Percentiles rank a stretch among this genome's conserved stretches.
Conservation (phyloP, 2,888 invertebrate genomes). For the Colostygia pectinataria region DNA sequence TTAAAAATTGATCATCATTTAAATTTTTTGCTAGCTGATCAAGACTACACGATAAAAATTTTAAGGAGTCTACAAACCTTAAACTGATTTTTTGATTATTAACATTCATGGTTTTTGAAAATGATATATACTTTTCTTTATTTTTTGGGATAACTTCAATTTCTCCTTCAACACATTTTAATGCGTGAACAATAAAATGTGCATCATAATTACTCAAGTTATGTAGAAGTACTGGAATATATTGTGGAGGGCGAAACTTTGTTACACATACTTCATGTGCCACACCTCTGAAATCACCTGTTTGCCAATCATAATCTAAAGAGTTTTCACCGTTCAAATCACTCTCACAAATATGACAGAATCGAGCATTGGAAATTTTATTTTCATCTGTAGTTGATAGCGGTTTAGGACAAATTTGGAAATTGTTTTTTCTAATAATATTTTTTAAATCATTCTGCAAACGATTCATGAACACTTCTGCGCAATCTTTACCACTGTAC, state of each 20-base stretch:
- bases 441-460: too few species aligned
- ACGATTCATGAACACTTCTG: slow-evolving; percentile 33
- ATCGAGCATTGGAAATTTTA: background rate
- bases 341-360: slow-evolving; percentile 25
- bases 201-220: slow-evolving; percentile 39
- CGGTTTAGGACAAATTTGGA: too few species aligned
- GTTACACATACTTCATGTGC: slow-evolving; percentile 36
- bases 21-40: slow-evolving; percentile 20
- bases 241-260: slow-evolving; percentile 27
- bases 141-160: slow-evolving; percentile 34
- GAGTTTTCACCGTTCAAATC: too few species aligned
- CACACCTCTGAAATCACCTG: slow-evolving; percentile 37
- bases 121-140: slow-evolving; percentile 46
- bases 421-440: too few species aligned
- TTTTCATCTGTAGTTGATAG: too few species aligned
- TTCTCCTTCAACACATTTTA: too few species aligned
- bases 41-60: slow-evolving; percentile 26
- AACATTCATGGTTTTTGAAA: slow-evolving; percentile 33
- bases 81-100: slow-evolving; percentile 19
- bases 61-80: slow-evolving; percentile 29
- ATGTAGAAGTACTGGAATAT: background rate
- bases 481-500: slow-evolving; percentile 37
- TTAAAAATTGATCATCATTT: too few species aligned
- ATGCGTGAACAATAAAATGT: slow-evolving; percentile 42
- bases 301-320: slow-evolving; percentile 33